Conservation (phyloP, 2,113 vertebrate genomes). For the Reinhardtius hippoglossoides region DNA sequence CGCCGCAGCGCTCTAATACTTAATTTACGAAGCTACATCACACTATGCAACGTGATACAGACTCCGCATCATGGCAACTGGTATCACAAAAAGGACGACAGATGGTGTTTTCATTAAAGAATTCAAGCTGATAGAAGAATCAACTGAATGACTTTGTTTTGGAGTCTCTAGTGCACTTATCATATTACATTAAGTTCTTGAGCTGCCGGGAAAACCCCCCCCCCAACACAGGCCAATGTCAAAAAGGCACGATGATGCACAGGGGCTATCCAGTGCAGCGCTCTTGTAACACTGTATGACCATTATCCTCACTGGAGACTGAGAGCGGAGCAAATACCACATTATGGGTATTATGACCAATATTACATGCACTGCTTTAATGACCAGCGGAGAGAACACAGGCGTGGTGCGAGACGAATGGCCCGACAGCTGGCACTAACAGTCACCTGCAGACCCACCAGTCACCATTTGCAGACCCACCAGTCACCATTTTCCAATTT, state of each 20-base stretch:
- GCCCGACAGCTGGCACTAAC: slow-evolving; percentile 25
- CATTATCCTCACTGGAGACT: slow-evolving; percentile 20
- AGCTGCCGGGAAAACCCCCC: neutral
- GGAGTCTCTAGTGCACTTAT: slow-evolving; percentile 55
- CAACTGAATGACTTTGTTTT: slow-evolving; percentile 53
- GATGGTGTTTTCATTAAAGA: slow-evolving; percentile 84
- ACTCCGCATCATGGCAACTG: slow-evolving; percentile 69
- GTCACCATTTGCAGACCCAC: slow-evolving; percentile 13
- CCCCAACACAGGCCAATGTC: slow-evolving; percentile 1
- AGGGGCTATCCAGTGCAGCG: slow-evolving; percentile 7
- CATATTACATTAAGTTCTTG: slow-evolving; percentile 65
- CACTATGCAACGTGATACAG: slow-evolving; percentile 57
- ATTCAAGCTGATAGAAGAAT: slow-evolving; percentile 72
- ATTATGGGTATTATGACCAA: neutral
- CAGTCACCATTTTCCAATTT: slow-evolving; percentile 21
- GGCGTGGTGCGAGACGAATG: slow-evolving; percentile 9
- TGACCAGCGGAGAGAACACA: neutral
- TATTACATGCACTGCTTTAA: slow-evolving; percentile 13
- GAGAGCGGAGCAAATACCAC: slow-evolving; percentile 19
- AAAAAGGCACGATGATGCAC: neutral
- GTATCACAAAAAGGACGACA: slow-evolving; percentile 59
- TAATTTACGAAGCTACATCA: slow-evolving; percentile 57
- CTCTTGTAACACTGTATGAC: slow-evolving; percentile 13
- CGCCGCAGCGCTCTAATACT: slow-evolving; percentile 42
- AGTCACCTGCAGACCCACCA: slow-evolving; percentile 13